Base-by-base conservation (phyloP, 2,888 invertebrate genomes). In the Carabus problematicus region DNA sequence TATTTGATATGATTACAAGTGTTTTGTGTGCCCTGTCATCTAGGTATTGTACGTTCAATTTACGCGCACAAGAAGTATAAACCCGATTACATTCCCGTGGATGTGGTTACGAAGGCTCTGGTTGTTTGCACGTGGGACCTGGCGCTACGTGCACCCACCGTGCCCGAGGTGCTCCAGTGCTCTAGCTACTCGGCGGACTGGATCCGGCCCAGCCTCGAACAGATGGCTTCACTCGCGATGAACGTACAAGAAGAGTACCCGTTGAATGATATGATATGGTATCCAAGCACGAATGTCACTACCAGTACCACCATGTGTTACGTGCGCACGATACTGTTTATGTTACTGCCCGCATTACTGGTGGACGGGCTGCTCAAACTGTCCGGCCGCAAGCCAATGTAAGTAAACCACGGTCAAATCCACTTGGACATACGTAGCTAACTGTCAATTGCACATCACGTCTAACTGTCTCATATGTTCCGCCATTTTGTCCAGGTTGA, bases 81-180 rank as follows among this genome's bases (percentile, higher is more conserved):
- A 3, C 85, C 89, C 0, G 95, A 96, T 79, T 91, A 90, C 70
- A 88, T 95, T 58, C 93, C 96, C 0, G 93, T 93, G 0, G 96
- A 96, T 77, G 77, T 92, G 0, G 89, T 90, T 0, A 89, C 91
- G 43, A 93, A 90, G 78, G 85, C 87, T 41, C 85, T 94, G 78
- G 84, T 95, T 3, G 83, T 87, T 0, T 86, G 89, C 0, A 87
- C 88, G 0, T 93, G 92, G 89, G 84, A 88, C 63, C 6, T 69
- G 11, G 61, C 55, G 1, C 39, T 59, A 9, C 19, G 43, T 11
- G 12, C 8, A 8, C 18, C 18, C 16, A 8, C 11, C n/a, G 56
- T 8, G 11, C 19, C 39, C 3, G 39, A 56, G 8, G 40, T 56
- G 7, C n/a, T 18, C 4, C 56, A 56, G 7, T 56, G 56, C 12